These are phyloP conservation scores for Pseudococcus longispinus DNA, from an alignment of 2,888 invertebrate species.

Conservation along the genomic window DNA sequence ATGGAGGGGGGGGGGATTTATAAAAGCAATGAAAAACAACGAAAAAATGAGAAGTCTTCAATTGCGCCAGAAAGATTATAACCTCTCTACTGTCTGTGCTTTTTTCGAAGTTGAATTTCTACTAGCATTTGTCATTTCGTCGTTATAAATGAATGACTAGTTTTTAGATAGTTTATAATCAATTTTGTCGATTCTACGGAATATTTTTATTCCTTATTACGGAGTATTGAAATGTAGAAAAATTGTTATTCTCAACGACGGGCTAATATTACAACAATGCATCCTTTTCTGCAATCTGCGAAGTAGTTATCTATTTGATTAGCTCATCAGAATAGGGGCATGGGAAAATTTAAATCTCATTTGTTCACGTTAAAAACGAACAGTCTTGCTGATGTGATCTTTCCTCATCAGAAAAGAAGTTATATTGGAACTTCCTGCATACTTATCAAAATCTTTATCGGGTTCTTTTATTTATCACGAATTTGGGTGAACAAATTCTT, in stretches of 20 bases:
- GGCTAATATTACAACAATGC: neutral
- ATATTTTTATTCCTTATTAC: neutral
- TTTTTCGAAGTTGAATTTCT: neutral
- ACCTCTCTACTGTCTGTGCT: too few species aligned
- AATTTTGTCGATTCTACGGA: neutral
- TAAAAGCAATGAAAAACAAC: too few species aligned
- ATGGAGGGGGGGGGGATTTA: too few species aligned
- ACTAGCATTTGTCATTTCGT: neutral
- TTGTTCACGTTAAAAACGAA: too few species aligned
- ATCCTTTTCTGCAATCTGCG: neutral
- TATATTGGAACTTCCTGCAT: too few species aligned
- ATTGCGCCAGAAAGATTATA: too few species aligned
- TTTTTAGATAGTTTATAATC: neutral
- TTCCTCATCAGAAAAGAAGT: neutral
- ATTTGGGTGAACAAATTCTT: too few species aligned
- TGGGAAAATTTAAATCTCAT: neutral
- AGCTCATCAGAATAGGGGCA: neutral
- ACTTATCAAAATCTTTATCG: too few species aligned
- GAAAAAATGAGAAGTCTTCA: too few species aligned
- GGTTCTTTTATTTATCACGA: too few species aligned
- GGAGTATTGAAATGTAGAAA: neutral
- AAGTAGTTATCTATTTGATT: neutral
- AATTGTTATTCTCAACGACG: neutral
- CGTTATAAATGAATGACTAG: neutral
- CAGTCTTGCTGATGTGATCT: neutral